phyloP scores from a whole-genome alignment of 2,113 vertebrate genomes.

The Trogon surrucura region DNA sequence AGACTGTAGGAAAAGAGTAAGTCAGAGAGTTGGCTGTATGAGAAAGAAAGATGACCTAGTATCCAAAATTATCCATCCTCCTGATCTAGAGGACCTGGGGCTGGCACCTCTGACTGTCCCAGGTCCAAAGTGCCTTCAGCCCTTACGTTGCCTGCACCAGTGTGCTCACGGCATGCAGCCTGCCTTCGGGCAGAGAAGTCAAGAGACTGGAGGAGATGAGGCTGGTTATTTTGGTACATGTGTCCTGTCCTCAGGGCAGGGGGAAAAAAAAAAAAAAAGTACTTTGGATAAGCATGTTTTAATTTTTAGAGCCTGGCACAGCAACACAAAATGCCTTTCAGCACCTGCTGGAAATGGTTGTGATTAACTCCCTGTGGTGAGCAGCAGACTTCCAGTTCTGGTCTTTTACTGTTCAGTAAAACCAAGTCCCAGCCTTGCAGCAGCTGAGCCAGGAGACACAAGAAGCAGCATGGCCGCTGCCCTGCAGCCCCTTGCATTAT shows the following conservation, averaged over 20 bases:
- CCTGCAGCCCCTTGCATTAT: background rate
- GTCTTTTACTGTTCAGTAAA: background rate
- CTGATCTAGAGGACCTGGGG: background rate
- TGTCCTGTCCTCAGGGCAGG: background rate
- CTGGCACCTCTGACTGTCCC: background rate
- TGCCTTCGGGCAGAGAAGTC: background rate
- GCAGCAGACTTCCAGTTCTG: background rate
- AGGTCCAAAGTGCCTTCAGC: background rate
- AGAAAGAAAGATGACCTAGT: background rate
- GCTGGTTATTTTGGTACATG: background rate
- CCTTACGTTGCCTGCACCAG: background rate
- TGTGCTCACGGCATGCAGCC: background rate
- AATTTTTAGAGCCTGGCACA: background rate
- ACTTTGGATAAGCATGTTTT: background rate
- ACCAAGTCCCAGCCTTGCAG: background rate
- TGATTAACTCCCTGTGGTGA: background rate
- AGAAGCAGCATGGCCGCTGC: fast-evolving
- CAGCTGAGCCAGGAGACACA: background rate
- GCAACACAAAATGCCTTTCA: background rate
- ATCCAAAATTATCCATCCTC: background rate
- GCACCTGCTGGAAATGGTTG: background rate
- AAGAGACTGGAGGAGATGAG: background rate
- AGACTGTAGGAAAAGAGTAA: background rate
- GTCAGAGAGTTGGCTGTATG: background rate
- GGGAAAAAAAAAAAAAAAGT: background rate